These are phyloP conservation scores for Drosophila rellima DNA, from an alignment of 2,888 invertebrate genomes.

Conservation along the genomic window DNA sequence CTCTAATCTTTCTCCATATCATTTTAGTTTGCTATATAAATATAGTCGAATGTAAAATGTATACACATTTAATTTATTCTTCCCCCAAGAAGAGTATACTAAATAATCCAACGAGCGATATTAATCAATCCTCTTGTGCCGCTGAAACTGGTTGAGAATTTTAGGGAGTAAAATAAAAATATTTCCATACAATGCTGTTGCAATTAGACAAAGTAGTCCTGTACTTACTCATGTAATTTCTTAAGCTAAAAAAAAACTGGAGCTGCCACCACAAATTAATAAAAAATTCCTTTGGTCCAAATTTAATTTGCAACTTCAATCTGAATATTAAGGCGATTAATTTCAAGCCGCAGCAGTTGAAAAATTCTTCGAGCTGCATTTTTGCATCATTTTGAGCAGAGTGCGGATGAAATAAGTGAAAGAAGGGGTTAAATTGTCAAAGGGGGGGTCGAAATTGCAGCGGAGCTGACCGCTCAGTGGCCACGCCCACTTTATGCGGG, in stretches of 20 bases:
- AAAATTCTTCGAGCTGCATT: constrained; percentile 21
- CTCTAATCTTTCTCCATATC: too few species aligned
- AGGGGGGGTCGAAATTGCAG: constrained; percentile 13
- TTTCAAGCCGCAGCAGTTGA: constrained; percentile 17
- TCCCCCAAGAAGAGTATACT: too few species aligned
- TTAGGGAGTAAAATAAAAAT: not conserved
- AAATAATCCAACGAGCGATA: too few species aligned
- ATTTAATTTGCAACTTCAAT: constrained; percentile 26
- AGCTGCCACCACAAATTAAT: constrained; percentile 4
- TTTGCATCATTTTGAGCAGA: constrained; percentile 2
- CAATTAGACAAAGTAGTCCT: not conserved
- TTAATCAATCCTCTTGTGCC: too few species aligned
- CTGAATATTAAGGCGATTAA: constrained; percentile 31
- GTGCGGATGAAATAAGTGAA: too few species aligned
- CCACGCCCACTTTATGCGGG: constrained; percentile 57
- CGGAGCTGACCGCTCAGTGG: constrained; percentile 36
- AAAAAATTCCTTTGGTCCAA: constrained; percentile 11
- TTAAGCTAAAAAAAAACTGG: not conserved
- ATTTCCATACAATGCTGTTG: not conserved
- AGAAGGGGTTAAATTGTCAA: too few species aligned
- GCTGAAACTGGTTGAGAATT: not conserved
- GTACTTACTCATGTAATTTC: not conserved
- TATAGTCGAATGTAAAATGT: too few species aligned
- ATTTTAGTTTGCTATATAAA: too few species aligned
- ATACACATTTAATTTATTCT: too few species aligned